Base-by-base conservation (phyloP, 2,113 vertebrate genomes). In the Pyxicephalus adspersus region DNA sequence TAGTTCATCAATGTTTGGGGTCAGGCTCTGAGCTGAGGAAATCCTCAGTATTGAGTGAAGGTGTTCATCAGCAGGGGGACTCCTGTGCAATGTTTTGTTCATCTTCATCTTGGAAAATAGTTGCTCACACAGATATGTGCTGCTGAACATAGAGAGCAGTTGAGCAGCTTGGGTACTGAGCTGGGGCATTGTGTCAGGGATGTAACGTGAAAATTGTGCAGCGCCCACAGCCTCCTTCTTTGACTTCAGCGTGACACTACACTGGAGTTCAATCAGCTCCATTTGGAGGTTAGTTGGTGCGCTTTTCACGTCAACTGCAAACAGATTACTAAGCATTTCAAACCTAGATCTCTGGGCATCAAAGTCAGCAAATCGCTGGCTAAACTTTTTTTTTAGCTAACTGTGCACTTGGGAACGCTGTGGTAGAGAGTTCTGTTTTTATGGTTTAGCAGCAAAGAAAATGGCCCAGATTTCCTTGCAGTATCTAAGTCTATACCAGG, bases 381-480 rank as follows among this genome's bases (percentile, higher is more conserved):
- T 61, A 61, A 61, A 61, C 23, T 61, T 2, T 7, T n/a, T n/a
- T n/a, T n/a, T n/a, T 8, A 22, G 57, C 57, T 22, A n/a, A 61
- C 23, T 61, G 22, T 25, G 22, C 58, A 61, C 23, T 61, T 61
- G 58, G 7, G 58, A 61, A 61, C 58, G 26, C 58, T 4, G 58
- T 64, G 54, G 76, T 85, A 72, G 60, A 77, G 23, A 72, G 64
- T 25, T 50, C 29, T n/a, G 76, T 50, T 76, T 72, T 72, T 65
- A 86, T 83, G 38, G 66, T 23, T 83, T 68, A 64, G 82, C 80
- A 84, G 55, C 60, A 31, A n/a, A 77, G 18, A 23, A 16, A 5
- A 70, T 38, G 45, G 45, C 22, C 13, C 22, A 31, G 22, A n/a
- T n/a, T n/a, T n/a, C n/a, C n/a, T n/a, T n/a, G n/a, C n/a, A n/a